Conservation (phyloP, 2,113 vertebrate species). For the Lepidothrix coronata region DNA sequence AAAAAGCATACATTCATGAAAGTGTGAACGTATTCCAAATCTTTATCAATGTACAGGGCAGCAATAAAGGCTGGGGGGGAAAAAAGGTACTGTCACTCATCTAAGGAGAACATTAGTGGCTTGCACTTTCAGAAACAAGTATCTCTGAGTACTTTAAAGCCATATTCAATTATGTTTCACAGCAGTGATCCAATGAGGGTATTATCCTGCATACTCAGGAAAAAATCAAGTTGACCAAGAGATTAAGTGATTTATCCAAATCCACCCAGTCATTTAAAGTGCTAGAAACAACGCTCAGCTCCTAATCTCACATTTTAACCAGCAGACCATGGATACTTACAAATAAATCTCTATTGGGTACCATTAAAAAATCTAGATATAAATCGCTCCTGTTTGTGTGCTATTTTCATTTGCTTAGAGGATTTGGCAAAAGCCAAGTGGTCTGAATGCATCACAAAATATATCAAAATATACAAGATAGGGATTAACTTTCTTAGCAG, state of each 20-base stretch:
- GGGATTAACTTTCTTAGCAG: slow-evolving; percentile 11
- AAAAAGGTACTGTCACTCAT: not conserved
- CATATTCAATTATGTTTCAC: not conserved
- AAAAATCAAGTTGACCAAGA: slow-evolving; percentile 18
- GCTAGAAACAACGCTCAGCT: not conserved
- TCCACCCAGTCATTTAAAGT: slow-evolving; percentile 6
- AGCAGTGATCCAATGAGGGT: not conserved
- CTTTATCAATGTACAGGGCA: slow-evolving; percentile 97
- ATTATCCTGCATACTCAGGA: not conserved
- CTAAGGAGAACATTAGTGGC: not conserved
- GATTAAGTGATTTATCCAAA: slow-evolving; percentile 37
- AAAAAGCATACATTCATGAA: slow-evolving; percentile 99
- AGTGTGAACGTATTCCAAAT: slow-evolving; percentile 94
- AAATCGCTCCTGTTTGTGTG: slow-evolving; percentile 18
- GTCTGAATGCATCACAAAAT: slow-evolving; percentile 13
- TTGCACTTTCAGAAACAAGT: not conserved
- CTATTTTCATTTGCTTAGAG: slow-evolving; percentile 34
- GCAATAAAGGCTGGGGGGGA: slow-evolving; percentile 88
- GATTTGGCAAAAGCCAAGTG: slow-evolving; percentile 31
- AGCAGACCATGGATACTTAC: not conserved
- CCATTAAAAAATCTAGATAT: not conserved
- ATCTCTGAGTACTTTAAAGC: not conserved
- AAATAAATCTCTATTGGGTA: slow-evolving; percentile 14
- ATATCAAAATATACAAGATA: not conserved
- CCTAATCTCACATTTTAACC: slow-evolving; percentile 28